These are phyloP conservation scores for Campylorhamphus procurvoides DNA, from an alignment of 2,113 vertebrate genomes.

Conservation along the genomic window DNA sequence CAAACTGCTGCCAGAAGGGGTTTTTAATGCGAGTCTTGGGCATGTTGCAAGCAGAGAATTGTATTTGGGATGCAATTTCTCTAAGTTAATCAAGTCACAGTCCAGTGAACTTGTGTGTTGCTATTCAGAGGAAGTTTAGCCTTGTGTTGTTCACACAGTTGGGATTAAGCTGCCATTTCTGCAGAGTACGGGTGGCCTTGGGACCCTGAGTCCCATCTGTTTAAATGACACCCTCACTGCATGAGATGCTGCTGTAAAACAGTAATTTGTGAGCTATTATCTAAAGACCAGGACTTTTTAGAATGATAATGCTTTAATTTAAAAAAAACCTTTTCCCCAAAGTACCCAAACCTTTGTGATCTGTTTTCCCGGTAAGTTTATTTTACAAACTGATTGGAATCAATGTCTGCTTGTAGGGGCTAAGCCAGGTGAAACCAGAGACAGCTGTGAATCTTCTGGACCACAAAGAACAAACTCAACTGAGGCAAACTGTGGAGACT, in stretches of 20 bases:
- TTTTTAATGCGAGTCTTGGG: not conserved
- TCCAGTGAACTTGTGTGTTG: not conserved
- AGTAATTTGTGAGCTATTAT: not conserved
- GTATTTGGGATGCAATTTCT: not conserved
- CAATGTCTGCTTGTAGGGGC: constrained; percentile 51
- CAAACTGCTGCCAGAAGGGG: not conserved
- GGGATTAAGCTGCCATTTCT: not conserved
- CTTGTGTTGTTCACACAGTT: not conserved
- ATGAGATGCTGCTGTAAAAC: not conserved
- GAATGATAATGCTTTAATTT: not conserved
- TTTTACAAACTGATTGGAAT: not conserved
- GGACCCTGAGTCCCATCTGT: not conserved
- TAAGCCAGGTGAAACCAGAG: constrained; percentile 70
- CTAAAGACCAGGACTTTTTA: not conserved
- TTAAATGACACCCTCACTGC: not conserved
- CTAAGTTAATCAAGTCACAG: not conserved
- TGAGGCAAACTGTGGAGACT: constrained; percentile 71
- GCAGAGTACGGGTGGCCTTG: not conserved
- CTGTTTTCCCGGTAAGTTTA: not conserved
- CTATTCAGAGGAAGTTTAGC: not conserved
- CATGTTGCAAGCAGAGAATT: not conserved
- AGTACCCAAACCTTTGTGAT: not conserved
- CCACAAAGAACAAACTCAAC: constrained; percentile 71
- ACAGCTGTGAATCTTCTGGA: constrained; percentile 65
- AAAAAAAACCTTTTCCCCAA: not conserved